A percentile compares a stretch with the other conserved stretches of the same genome.
phyloP scores from a whole-genome alignment of 2,888 invertebrate species.

The Mantis religiosa region DNA sequence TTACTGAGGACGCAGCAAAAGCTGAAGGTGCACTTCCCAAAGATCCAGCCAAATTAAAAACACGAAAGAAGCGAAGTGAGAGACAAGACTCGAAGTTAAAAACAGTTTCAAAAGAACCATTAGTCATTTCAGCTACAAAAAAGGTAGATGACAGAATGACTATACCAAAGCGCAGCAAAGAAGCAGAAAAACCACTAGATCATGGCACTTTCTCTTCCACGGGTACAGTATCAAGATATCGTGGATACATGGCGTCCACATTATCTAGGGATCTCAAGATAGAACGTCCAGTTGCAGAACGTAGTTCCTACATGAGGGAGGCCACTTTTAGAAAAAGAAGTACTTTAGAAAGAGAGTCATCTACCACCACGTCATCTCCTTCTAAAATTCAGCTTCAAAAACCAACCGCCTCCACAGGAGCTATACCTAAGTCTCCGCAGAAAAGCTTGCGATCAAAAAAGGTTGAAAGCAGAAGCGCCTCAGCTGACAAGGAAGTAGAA shows the following conservation, averaged over 20 bases:
- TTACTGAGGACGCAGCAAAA: background rate
- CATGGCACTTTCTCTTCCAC: background rate
- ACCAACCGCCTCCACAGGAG: slow-evolving; percentile 18
- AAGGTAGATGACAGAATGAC: slow-evolving; percentile 20
- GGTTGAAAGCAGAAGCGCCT: background rate
- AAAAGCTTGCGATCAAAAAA: background rate
- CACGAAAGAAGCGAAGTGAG: background rate
- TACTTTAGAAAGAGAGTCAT: slow-evolving; percentile 8
- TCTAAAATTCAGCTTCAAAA: slow-evolving; percentile 5
- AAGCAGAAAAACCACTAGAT: background rate
- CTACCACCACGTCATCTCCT: slow-evolving; percentile 11
- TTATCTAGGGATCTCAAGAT: slow-evolving; percentile 54
- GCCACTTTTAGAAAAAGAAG: slow-evolving; percentile 23
- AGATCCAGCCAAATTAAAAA: background rate
- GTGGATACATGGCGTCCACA: slow-evolving; percentile 58
- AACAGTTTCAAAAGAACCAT: background rate
- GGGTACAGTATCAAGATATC: slow-evolving; percentile 2
- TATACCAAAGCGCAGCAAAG: background rate
- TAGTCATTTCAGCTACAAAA: slow-evolving; percentile 6
- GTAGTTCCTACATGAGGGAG: slow-evolving; percentile 22
- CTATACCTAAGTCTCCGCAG: slow-evolving; percentile 21
- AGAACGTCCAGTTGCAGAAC: slow-evolving; percentile 37
- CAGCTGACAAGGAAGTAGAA: background rate
- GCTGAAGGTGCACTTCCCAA: background rate
- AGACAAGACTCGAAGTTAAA: background rate